Percentiles rank a stretch among this genome's conserved stretches.
phyloP scores from a whole-genome alignment of 2,113 vertebrate species.

The Smithornis capensis region DNA sequence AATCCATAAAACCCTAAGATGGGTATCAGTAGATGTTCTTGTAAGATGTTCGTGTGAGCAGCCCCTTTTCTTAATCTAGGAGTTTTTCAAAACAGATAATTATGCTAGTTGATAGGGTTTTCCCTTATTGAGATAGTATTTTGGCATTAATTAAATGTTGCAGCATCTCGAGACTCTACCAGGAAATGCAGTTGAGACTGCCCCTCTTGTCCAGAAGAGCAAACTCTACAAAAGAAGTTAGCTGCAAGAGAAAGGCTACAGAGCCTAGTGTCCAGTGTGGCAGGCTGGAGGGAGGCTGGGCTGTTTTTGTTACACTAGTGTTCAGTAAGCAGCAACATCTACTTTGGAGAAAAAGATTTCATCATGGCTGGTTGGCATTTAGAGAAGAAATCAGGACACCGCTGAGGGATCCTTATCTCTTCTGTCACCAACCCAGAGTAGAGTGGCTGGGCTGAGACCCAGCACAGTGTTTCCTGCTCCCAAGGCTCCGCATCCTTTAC shows the following conservation, averaged over 20 bases:
- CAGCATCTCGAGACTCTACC: neutral
- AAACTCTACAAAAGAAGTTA: neutral
- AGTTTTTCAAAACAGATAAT: neutral
- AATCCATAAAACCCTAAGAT: neutral
- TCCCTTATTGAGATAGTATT: neutral
- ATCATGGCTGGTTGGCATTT: rapidly evolving
- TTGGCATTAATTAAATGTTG: neutral
- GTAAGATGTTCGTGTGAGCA: neutral
- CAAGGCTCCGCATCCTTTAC: neutral
- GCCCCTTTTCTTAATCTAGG: neutral
- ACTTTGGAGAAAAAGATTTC: rapidly evolving
- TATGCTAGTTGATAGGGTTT: neutral
- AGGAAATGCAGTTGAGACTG: neutral
- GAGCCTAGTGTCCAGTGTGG: rapidly evolving
- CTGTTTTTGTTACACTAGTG: rapidly evolving
- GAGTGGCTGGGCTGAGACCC: rapidly evolving
- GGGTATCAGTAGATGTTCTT: neutral
- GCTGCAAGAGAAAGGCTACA: neutral
- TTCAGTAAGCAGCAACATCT: neutral
- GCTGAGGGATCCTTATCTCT: neutral
- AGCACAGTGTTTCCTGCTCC: neutral
- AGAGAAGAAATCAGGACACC: neutral
- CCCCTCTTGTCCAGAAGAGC: neutral
- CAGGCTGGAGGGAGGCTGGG: rapidly evolving
- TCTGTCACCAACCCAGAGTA: neutral